phyloP scores from a whole-genome alignment of 2,888 invertebrate species.

The Athalia rosae region DNA sequence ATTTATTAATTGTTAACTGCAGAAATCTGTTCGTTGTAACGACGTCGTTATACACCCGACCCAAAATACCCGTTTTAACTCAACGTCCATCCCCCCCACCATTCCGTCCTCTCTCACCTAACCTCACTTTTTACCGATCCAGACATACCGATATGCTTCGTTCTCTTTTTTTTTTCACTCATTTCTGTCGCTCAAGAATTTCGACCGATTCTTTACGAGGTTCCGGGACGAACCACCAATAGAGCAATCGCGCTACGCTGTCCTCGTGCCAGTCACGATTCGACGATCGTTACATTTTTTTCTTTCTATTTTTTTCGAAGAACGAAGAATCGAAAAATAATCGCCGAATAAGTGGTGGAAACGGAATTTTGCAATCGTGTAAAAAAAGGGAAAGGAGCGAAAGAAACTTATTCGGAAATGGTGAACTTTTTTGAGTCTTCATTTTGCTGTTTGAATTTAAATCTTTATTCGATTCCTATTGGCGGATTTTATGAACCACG shows the following conservation, averaged over 20 bases:
- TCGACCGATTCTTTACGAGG: too few relatives aligned
- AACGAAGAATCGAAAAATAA: too few relatives aligned
- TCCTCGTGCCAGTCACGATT: neutral
- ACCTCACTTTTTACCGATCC: neutral
- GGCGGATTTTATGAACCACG: too few relatives aligned
- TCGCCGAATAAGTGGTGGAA: neutral
- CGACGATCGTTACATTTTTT: neutral
- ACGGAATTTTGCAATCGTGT: neutral
- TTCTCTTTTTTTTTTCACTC: neutral
- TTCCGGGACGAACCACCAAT: too few relatives aligned
- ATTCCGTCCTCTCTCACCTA: neutral
- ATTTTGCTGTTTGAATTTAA: too few relatives aligned
- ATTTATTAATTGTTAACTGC: conserved; percentile 37
- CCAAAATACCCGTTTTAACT: conserved; percentile 1
- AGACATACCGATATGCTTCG: neutral
- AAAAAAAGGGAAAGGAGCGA: neutral
- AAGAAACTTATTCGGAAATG: too few relatives aligned
- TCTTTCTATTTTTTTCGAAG: neutral
- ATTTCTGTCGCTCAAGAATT: neutral
- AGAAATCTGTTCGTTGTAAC: conserved; percentile 16
- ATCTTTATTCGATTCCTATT: too few relatives aligned
- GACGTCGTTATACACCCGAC: conserved; percentile 22
- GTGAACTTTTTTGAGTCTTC: too few relatives aligned
- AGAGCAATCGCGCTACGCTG: too few relatives aligned
- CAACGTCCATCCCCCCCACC: neutral